Evolutionary conservation across 2,113 vertebrate species (phyloP), one percentile per base, ranked within the genome.

Genomic region (Rhinolophus sinicus): DNA sequence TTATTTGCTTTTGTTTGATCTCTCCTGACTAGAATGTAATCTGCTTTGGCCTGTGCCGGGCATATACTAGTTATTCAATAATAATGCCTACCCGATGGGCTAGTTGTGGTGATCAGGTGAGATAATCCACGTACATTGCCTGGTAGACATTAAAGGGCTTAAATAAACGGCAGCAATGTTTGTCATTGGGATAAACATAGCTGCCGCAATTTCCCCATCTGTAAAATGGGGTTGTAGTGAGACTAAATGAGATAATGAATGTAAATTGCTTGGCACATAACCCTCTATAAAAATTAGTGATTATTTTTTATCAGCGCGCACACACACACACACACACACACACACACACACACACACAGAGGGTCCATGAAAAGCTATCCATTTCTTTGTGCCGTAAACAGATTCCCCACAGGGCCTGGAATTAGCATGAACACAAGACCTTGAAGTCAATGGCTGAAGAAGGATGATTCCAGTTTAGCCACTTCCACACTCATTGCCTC

Each of bases 401-500:
- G 2, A 19, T 4, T 28, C 58, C 28, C 65, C 21, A 1, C 0
- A 40, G 38, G 44, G 26, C 33, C n/a, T 0, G 3, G 75, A 24
- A 24, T 40, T 30, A 50, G 62, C 33, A 1, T 5, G 54, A 40
- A 18, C 33, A 12, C 15, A 30, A 65, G 65, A 58, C 72, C 30
- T 9, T 9, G 12, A 35, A 64, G 22, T 67, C 75, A 7, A 3
- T 1, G 22, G 56, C 73, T 22, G 72, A 62, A 33, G 88, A 56
- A 82, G 44, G 67, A 28, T 0, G 40, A 47, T 97, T 97, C 93
- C 72, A 35, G 72, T 76, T 90, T 72, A 91, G 64, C 67, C 96
- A 50, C 92, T 93, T 97, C 97, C 96, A 94, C 52, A 44, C 54
- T 26, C 77, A 69, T 28, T 76, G 93, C 92, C 75, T 95, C 96